Evolutionary conservation across 2,797 vertebrate species (phyloP), one percentile per base, ranked within the genome.

Genomic region (Enteromius mattozi): DNA sequence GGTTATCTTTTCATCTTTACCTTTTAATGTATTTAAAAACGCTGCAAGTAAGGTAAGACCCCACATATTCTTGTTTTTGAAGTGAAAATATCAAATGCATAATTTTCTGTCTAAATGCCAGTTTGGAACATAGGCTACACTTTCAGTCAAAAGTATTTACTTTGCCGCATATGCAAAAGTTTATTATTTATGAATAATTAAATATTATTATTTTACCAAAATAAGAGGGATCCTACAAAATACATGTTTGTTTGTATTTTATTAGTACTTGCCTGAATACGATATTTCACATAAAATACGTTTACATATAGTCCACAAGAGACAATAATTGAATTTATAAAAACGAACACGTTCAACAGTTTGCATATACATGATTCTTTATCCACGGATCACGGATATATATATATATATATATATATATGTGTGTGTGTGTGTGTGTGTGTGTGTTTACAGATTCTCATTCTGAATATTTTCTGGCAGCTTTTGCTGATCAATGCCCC

Each of bases 381-480:
- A 24, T 59, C 56, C 56, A 59, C 3, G n/a, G 21, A 59, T n/a
- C n/a, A n/a, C n/a, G n/a, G n/a, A n/a, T n/a, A n/a, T n/a, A n/a
- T n/a, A n/a, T n/a, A n/a, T n/a, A n/a, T n/a, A n/a, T n/a, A n/a
- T n/a, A n/a, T n/a, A n/a, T n/a, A n/a, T n/a, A n/a, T n/a, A n/a
- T n/a, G n/a, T n/a, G n/a, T n/a, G n/a, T n/a, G n/a, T n/a, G n/a
- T n/a, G n/a, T n/a, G n/a, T n/a, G n/a, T n/a, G n/a, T n/a, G n/a
- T 56, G 9, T 59, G n/a, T 9, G 30, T 5, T 5, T 24, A 24
- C 4, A 27, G 54, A 61, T 33, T 68, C 61, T 54, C 19, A 56
- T 77, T 66, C 37, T 45, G 16, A n/a, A 27, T 27, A 83, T 54
- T 40, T 70, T 59, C 27, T 71, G 21, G 51, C 33, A 76, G 81